Percentiles rank a stretch among this genome's conserved stretches.
Conservation (phyloP, 2,113 vertebrate species). For the Callaeas wilsoni region DNA sequence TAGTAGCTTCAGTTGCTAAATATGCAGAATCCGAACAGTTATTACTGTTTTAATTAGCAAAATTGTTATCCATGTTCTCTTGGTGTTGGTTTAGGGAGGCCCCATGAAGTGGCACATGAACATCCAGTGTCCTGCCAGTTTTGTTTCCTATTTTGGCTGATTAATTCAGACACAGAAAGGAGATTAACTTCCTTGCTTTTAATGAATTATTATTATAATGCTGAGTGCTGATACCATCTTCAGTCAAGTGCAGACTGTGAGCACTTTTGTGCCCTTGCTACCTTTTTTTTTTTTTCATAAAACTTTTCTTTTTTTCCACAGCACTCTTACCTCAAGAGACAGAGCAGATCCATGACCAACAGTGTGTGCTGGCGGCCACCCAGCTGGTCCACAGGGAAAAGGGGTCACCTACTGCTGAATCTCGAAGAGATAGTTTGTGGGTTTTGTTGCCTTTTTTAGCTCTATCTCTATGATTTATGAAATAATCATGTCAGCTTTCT, state of each 20-base stretch:
- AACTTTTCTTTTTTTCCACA: neutral
- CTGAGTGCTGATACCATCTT: neutral
- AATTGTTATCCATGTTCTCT: slow-evolving; percentile 10
- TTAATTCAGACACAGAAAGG: neutral
- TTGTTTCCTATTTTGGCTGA: slow-evolving; percentile 20
- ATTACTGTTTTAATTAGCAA: slow-evolving; percentile 43
- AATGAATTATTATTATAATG: neutral
- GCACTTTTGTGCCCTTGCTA: neutral
- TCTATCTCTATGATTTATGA: slow-evolving; percentile 28
- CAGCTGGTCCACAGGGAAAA: neutral
- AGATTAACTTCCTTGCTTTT: neutral
- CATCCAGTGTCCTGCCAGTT: neutral
- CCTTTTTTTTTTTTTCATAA: neutral
- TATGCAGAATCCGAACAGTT: neutral
- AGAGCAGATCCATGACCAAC: rapidly evolving
- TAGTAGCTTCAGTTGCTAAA: slow-evolving; percentile 40
- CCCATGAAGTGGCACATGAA: neutral
- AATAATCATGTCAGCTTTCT: neutral
- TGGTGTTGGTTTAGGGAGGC: slow-evolving; percentile 8
- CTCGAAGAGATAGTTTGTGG: neutral
- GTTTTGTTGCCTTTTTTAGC: slow-evolving; percentile 41
- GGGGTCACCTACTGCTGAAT: neutral
- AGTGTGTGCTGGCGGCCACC: neutral
- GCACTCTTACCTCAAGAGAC: neutral
- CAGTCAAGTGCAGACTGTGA: neutral